Percentiles rank a stretch among this genome's conserved stretches.
These are phyloP conservation scores for Blera fallax DNA, from an alignment of 2,888 invertebrate species.

Conservation along the genomic window DNA sequence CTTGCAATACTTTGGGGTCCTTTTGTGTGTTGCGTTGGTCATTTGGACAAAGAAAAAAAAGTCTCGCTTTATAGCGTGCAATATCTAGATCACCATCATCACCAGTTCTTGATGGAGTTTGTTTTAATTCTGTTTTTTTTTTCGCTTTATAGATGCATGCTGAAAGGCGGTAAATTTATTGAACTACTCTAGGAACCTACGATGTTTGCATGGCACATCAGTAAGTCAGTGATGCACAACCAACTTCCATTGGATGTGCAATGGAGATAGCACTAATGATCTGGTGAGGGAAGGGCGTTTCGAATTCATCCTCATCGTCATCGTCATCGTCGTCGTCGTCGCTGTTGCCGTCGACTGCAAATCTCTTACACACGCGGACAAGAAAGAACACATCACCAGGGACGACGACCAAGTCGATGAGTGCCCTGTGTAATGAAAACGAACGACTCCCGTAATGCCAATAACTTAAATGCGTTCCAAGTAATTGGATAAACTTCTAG, in stretches of 20 bases:
- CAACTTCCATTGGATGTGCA: conserved; percentile 49
- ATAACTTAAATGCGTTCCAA: conserved; percentile 73
- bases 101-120: conserved; percentile 32
- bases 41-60: conserved; percentile 31
- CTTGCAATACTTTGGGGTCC: conserved; percentile 26
- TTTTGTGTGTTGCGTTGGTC: conserved; percentile 38
- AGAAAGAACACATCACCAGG: conserved; percentile 14
- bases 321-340: no score
- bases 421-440: conserved; percentile 69
- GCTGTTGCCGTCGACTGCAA: conserved; percentile 3
- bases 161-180: conserved; percentile 68
- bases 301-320: conserved; percentile 19
- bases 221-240: conserved; percentile 8
- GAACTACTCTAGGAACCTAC: conserved; percentile 38
- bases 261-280: conserved; percentile 67
- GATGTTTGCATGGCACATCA: conserved; percentile 63
- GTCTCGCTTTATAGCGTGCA: conserved; percentile 49
- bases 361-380: conserved; percentile 39
- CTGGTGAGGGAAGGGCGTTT: conserved; percentile 65
- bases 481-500: conserved; percentile 71
- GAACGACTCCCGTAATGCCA: conserved; percentile 72
- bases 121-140: neutral
- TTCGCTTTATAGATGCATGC: conserved; percentile 33
- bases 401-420: conserved; percentile 18
- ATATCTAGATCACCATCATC: conserved; percentile 64